Base-by-base conservation (phyloP, 2,113 vertebrate genomes). In the Lepus europaeus region DNA sequence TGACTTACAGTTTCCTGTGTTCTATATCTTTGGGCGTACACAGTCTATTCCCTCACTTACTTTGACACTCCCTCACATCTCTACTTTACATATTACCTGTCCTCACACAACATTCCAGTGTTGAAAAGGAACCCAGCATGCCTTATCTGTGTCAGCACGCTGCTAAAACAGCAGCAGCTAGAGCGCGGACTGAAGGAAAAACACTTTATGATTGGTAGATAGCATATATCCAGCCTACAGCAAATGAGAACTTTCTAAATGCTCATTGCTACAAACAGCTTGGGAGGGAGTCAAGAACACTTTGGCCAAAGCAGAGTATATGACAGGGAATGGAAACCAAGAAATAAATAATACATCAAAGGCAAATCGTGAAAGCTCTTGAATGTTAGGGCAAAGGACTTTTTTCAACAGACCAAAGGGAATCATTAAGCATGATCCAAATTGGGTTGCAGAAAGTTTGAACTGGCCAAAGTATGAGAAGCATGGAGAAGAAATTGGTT, bases 261-360 rank as follows among this genome's bases (percentile, higher is more conserved):
- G 49, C 5, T 3, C 36, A 33, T 77, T 25, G 74, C 64, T 20
- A 64, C 33, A 88, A 53, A 81, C 86, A 36, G 19, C 14, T 61
- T 89, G 33, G 22, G 59, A 94, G 70, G 76, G 36, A 79, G 16
- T 63, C 51, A 63, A 49, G 49, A 68, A 59, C 16, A 31, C 17
- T 25, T 10, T 49, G 33, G 31, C 31, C 56, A 90, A 90, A n/a
- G n/a, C 45, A 61, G 9, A 0, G 10, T 70, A 20, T 73, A 53
- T 0, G 9, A 33, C 45, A 84, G 69, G 10, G 9, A 79, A 59
- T 88, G 56, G 78, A 73, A 94, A 78, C 4, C 14, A 29, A 84
- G 49, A 68, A 95, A 86, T 87, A 39, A 89, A 82, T 64, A 89
- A 61, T 39, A 59, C 33, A 36, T 49, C 74, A 80, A 69, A 83